A percentile compares a stretch with the other conserved stretches of the same genome.
These are phyloP conservation scores for Lysandra coridon DNA, from an alignment of 2,888 invertebrate species.

Conservation along the genomic window DNA sequence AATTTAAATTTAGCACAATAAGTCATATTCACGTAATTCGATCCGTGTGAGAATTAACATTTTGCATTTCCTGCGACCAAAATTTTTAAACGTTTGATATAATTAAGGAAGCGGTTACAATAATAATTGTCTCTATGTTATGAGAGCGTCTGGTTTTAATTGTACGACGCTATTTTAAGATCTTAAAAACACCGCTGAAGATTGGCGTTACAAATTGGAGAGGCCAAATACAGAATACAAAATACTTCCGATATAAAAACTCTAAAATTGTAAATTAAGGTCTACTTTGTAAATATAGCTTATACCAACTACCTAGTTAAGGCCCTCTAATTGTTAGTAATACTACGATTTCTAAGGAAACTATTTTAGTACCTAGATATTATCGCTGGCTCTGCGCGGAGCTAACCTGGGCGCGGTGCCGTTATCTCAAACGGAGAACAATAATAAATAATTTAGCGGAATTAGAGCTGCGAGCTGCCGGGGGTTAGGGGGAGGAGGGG, in stretches of 20 bases:
- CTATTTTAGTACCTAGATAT: background rate
- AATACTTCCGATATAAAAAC: background rate
- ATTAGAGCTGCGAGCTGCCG: constrained; percentile 34
- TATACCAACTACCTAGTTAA: background rate
- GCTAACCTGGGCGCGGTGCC: constrained; percentile 32
- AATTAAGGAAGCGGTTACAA: constrained; percentile 5
- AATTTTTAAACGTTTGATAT: constrained; percentile 5
- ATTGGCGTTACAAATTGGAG: background rate
- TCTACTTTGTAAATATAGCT: background rate
- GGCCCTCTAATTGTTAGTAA: too few relatives aligned
- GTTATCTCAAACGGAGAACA: constrained; percentile 34
- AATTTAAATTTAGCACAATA: background rate
- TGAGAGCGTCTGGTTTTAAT: background rate
- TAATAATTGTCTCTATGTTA: constrained; percentile 7
- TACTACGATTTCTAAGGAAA: background rate
- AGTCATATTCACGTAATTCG: background rate
- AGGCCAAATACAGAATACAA: background rate
- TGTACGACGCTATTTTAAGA: background rate
- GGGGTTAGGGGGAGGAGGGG: background rate
- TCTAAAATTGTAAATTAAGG: background rate
- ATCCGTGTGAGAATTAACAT: constrained; percentile 1
- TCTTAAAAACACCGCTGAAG: background rate
- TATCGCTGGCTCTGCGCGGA: background rate
- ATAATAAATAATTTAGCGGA: constrained; percentile 33
- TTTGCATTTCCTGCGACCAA: constrained; percentile 2